These are phyloP conservation scores for Ophioninae sp. DNA, from an alignment of 2,888 invertebrate genomes.

Conservation along the genomic window DNA sequence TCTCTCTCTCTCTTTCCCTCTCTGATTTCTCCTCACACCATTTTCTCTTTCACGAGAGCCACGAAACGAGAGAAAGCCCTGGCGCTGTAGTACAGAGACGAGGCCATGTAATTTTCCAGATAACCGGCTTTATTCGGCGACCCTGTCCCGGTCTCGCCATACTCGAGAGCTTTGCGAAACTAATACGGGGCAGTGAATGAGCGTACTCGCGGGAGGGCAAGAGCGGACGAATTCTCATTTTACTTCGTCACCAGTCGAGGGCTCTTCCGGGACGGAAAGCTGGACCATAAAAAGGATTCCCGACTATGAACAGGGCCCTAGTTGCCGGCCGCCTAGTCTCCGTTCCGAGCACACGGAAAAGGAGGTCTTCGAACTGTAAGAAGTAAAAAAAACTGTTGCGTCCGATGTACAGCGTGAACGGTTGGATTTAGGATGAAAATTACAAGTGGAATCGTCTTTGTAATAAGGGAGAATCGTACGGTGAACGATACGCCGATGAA, in stretches of 20 bases:
- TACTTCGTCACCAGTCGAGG: conserved; percentile 41
- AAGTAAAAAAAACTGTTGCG: background rate
- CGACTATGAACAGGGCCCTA: conserved; percentile 9
- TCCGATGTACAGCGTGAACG: background rate
- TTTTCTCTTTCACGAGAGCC: conserved; percentile 32
- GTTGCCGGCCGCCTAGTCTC: conserved; percentile 8
- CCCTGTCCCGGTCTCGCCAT: conserved; percentile 40
- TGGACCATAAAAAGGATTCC: conserved; percentile 39
- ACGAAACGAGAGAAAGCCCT: conserved; percentile 43
- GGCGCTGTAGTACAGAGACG: conserved; percentile 31
- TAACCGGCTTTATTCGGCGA: conserved; percentile 65
- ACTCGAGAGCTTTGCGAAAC: conserved; percentile 52
- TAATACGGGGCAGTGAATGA: conserved; percentile 57
- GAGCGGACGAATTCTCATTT: conserved; percentile 52
- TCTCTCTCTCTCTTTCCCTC: conserved; percentile 7
- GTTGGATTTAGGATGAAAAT: too few species aligned
- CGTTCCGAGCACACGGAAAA: background rate
- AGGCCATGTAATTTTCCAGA: conserved; percentile 65
- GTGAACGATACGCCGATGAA: background rate
- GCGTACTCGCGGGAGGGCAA: conserved; percentile 8
- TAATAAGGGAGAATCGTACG: too few species aligned
- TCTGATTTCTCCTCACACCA: conserved; percentile 15
- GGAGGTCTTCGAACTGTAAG: conserved; percentile 3
- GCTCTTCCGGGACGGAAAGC: conserved; percentile 8
- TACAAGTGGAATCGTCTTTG: too few species aligned